Conservation (phyloP, 2,888 invertebrate species). For the Drosophila borealis region DNA sequence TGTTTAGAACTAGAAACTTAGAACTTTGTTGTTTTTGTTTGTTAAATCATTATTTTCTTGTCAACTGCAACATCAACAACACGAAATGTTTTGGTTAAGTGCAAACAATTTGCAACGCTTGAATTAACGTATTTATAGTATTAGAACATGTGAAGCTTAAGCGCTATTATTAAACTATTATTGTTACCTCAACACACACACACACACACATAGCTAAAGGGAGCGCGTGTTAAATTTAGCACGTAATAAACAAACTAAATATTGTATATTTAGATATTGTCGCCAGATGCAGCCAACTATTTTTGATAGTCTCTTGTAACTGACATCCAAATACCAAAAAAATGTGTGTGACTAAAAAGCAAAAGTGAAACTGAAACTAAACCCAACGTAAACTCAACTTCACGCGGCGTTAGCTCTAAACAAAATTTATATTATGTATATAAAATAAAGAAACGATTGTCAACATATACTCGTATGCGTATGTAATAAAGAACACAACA, state of each 20-base stretch:
- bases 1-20: constrained; percentile 50
- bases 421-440: background rate
- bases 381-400: constrained; percentile 17
- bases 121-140: constrained; percentile 39
- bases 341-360: background rate
- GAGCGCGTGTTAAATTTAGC: constrained; percentile 42
- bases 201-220: constrained; percentile 16
- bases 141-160: constrained; percentile 24
- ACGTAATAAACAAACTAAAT: constrained; percentile 43
- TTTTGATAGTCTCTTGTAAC: constrained; percentile 62
- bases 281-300: constrained; percentile 49
- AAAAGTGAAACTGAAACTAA: background rate
- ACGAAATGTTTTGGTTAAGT: constrained; percentile 3
- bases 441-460: constrained; percentile 31
- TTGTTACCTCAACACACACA: constrained; percentile 52
- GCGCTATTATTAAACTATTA: constrained; percentile 60
- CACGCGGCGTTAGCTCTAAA: constrained; percentile 27
- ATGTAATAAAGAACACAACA: constrained; percentile 29
- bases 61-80: constrained; percentile 7
- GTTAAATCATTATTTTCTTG: background rate
- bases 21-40: background rate
- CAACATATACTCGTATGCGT: constrained; percentile 43
- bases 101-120: constrained; percentile 2
- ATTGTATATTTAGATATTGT: constrained; percentile 47
- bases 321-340: constrained; percentile 31